phyloP scores from a whole-genome alignment of 1,140 invertebrate genomes.

The Lepidurus packardi region DNA sequence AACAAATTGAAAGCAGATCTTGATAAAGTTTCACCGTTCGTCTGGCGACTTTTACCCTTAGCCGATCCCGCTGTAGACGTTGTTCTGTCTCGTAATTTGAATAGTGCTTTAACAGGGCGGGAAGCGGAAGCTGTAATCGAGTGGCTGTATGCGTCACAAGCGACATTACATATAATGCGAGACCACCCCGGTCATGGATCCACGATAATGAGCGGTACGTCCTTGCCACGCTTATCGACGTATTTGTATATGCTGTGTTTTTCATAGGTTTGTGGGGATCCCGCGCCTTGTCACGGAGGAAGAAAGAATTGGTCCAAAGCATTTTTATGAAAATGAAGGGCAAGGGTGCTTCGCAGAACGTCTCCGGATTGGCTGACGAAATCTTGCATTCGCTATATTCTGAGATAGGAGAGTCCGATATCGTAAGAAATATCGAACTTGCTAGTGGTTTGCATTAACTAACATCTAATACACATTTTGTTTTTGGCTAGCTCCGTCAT shows the following conservation, averaged over 20 bases:
- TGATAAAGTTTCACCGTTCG: not conserved
- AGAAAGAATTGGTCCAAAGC: not conserved
- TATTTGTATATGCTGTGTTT: not conserved
- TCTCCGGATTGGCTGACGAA: not conserved
- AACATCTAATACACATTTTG: not conserved
- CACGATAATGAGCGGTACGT: slow-evolving; percentile 26
- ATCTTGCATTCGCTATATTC: not conserved
- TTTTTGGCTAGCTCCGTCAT: not conserved
- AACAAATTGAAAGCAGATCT: not conserved
- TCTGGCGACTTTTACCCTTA: slow-evolving; percentile 27
- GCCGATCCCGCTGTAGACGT: slow-evolving; percentile 31
- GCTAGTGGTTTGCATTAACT: not conserved
- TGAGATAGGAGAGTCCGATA: not conserved
- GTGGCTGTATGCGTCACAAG: slow-evolving; percentile 34
- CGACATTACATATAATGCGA: slow-evolving; percentile 37
- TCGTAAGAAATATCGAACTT: not conserved
- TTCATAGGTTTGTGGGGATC: not conserved
- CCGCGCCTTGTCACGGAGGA: not conserved
- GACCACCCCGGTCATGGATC: slow-evolving; percentile 33
- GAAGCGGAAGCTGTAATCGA: slow-evolving; percentile 36
- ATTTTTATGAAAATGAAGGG: not conserved
- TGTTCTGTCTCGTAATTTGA: slow-evolving; percentile 36
- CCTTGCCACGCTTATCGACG: not conserved
- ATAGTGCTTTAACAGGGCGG: slow-evolving; percentile 31
- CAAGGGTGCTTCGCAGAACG: not conserved